Conservation (phyloP, 2,113 vertebrate genomes). For the Ascaphus truei region DNA sequence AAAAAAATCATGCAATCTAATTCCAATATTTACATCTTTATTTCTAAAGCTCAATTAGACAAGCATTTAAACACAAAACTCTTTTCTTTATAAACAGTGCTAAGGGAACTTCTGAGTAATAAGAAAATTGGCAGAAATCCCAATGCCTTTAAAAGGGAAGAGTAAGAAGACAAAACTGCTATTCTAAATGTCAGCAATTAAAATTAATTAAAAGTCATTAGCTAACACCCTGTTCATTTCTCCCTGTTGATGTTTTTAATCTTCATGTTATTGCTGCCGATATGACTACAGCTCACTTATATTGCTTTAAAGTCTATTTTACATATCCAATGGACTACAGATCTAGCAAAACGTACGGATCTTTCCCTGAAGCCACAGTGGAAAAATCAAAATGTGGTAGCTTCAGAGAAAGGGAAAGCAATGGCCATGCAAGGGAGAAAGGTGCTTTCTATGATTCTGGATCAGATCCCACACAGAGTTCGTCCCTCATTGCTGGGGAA, state of each 20-base stretch:
- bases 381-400: too few species aligned
- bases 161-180: constrained; percentile 34
- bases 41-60: constrained; percentile 32
- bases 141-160: constrained; percentile 27
- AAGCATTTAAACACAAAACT: constrained; percentile 28
- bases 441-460: too few species aligned
- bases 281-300: constrained; percentile 20
- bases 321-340: too few species aligned
- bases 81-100: neutral
- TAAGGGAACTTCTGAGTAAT: constrained; percentile 31
- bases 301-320: constrained; percentile 10
- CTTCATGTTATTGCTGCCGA: constrained; percentile 11
- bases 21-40: constrained; percentile 32
- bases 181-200: constrained; percentile 39
- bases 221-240: constrained; percentile 32
- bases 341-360: too few species aligned
- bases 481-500: too few species aligned
- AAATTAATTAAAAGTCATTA: constrained; percentile 40
- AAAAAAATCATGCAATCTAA: constrained; percentile 24
- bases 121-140: constrained; percentile 34
- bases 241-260: constrained; percentile 35
- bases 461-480: too few species aligned
- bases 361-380: too few species aligned
- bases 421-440: too few species aligned
- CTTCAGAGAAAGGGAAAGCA: too few species aligned